Conservation (phyloP, 2,888 invertebrate species). For the Drosophila histrio region DNA sequence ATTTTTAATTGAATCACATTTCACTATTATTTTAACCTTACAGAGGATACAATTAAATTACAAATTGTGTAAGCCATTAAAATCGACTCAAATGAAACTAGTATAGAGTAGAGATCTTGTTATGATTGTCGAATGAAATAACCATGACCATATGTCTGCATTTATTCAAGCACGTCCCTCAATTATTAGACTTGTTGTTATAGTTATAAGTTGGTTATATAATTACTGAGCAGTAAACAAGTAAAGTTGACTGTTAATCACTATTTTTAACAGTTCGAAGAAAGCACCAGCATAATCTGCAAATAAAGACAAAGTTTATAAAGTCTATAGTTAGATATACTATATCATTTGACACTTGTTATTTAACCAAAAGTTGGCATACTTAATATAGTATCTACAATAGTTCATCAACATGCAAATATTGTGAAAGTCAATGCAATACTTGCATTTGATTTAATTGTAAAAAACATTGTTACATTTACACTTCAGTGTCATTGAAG, state of each 20-base stretch:
- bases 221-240: no score
- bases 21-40: neutral
- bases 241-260: no score
- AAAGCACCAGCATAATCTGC: no score
- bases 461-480: neutral
- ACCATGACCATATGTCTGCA: neutral
- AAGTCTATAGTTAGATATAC: no score
- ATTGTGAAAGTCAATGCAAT: neutral
- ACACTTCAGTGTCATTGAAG: conserved; percentile 17
- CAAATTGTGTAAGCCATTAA: neutral
- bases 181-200: neutral
- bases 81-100: neutral
- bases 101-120: neutral
- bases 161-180: neutral
- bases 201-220: neutral
- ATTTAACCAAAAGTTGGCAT: no score
- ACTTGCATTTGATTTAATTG: neutral
- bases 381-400: no score
- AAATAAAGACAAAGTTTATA: no score
- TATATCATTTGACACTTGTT: no score
- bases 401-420: neutral
- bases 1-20: conserved; percentile 4
- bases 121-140: neutral
- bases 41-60: neutral
- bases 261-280: no score